These are phyloP conservation scores for Stegana nigrithorax DNA, from an alignment of 2,888 invertebrate species.

Conservation along the genomic window DNA sequence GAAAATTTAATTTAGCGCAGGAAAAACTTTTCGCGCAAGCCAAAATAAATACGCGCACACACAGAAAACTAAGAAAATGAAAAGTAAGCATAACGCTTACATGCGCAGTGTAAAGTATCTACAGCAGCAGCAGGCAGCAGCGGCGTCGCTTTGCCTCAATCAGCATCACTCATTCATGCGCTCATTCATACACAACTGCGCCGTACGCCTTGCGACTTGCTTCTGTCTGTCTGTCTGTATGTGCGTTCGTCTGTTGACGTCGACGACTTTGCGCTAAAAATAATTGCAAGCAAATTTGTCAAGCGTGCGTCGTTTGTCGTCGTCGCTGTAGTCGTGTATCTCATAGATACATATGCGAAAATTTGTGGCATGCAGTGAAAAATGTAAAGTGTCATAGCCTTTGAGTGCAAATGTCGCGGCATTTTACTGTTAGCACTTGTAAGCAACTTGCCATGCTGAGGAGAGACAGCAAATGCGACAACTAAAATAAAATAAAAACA, in stretches of 20 bases:
- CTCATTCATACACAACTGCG: conserved; percentile 39
- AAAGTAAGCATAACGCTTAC: too few species aligned
- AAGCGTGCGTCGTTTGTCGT: conserved; percentile 36
- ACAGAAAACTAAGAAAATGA: too few species aligned
- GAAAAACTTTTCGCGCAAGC: conserved; percentile 36
- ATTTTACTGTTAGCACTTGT: conserved; percentile 27
- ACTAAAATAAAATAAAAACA: too few species aligned
- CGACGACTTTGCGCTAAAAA: conserved; percentile 46
- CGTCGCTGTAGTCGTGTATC: conserved; percentile 9
- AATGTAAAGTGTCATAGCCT: conserved; percentile 48
- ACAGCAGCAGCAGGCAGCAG: conserved; percentile 7
- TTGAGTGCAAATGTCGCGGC: conserved; percentile 56
- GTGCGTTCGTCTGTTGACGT: not conserved
- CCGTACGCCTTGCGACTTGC: conserved; percentile 4
- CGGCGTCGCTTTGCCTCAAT: conserved; percentile 15
- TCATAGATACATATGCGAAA: not conserved
- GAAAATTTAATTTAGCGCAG: conserved; percentile 23
- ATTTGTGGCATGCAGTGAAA: conserved; percentile 18
- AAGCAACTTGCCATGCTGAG: too few species aligned
- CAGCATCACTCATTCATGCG: conserved; percentile 41
- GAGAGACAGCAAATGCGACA: too few species aligned
- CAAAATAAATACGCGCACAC: conserved; percentile 51
- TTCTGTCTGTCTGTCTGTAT: not conserved
- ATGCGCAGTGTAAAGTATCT: not conserved
- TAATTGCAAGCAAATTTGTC: conserved; percentile 58